These are phyloP conservation scores for Formicarius rufipectus DNA, from an alignment of 2,113 vertebrate species.

Conservation along the genomic window DNA sequence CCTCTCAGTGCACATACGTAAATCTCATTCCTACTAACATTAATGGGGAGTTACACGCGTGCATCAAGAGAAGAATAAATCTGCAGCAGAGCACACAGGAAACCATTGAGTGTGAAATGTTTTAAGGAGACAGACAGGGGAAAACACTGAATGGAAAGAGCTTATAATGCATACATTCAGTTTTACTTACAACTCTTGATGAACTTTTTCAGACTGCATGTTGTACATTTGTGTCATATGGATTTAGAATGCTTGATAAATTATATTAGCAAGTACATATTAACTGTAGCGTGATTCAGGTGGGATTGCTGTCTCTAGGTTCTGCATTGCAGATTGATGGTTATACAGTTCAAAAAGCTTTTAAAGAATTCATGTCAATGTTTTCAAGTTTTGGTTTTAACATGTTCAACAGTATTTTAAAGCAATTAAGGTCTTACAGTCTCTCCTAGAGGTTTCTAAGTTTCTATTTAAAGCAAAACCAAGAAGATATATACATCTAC, in stretches of 20 bases:
- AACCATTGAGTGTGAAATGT: constrained; percentile 47
- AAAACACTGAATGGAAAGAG: background rate
- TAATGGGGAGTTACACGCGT: constrained; percentile 52
- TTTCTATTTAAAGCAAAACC: background rate
- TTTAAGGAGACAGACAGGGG: constrained; percentile 34
- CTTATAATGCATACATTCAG: background rate
- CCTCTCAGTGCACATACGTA: constrained; percentile 52
- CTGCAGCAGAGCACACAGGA: constrained; percentile 25
- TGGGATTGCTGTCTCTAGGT: background rate
- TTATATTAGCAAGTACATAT: constrained; percentile 23
- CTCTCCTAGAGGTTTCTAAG: background rate
- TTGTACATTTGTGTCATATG: background rate
- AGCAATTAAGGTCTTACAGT: background rate
- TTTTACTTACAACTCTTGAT: constrained; percentile 39
- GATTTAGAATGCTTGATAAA: constrained; percentile 24
- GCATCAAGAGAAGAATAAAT: constrained; percentile 60
- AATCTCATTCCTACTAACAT: constrained; percentile 65
- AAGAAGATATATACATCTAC: background rate
- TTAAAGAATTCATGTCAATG: background rate
- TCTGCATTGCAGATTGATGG: background rate
- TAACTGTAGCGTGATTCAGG: constrained; percentile 28
- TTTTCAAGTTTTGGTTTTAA: background rate
- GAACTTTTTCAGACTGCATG: constrained; percentile 29
- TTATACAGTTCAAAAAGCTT: background rate
- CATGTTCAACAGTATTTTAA: background rate